A percentile compares a stretch with the other conserved stretches of the same genome.
Conservation (phyloP, 1,140 invertebrate species). For the Muscidifurax raptorellus region DNA sequence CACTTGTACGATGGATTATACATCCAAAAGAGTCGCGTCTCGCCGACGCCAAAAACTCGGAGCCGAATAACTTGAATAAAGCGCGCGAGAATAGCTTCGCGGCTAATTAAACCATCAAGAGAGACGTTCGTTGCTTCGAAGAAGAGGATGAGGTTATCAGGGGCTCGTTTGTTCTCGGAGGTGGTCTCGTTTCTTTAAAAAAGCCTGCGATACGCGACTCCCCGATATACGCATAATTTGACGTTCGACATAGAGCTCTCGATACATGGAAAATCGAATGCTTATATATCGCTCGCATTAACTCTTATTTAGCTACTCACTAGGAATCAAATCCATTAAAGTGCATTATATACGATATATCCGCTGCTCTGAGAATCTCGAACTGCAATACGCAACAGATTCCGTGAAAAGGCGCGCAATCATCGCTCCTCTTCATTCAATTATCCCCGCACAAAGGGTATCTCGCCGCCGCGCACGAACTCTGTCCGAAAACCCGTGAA, state of each 20-base stretch:
- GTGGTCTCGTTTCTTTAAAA: neutral
- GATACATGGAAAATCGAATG: too few relatives aligned
- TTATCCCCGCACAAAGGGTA: neutral
- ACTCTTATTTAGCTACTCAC: too few relatives aligned
- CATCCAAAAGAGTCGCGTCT: neutral
- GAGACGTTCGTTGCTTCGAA: neutral
- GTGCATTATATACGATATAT: too few relatives aligned
- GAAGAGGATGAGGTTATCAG: neutral
- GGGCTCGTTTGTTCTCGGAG: neutral
- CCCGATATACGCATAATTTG: neutral
- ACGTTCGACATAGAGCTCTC: too few relatives aligned
- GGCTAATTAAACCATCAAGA: slow-evolving; percentile 24
- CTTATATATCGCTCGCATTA: neutral
- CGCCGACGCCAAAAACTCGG: slow-evolving; percentile 6
- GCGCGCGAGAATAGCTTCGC: slow-evolving; percentile 7
- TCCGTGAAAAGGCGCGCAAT: neutral
- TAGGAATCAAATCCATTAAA: too few relatives aligned
- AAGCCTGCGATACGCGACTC: too few relatives aligned
- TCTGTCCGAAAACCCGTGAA: neutral
- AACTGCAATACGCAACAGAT: neutral
- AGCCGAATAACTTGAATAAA: slow-evolving; percentile 39
- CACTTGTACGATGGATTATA: neutral
- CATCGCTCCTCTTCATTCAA: neutral
- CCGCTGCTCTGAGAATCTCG: neutral
- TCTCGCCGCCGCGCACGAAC: neutral